Evolutionary conservation across 2,888 invertebrate species (phyloP).

Genomic region (Clistopyga incitator): DNA sequence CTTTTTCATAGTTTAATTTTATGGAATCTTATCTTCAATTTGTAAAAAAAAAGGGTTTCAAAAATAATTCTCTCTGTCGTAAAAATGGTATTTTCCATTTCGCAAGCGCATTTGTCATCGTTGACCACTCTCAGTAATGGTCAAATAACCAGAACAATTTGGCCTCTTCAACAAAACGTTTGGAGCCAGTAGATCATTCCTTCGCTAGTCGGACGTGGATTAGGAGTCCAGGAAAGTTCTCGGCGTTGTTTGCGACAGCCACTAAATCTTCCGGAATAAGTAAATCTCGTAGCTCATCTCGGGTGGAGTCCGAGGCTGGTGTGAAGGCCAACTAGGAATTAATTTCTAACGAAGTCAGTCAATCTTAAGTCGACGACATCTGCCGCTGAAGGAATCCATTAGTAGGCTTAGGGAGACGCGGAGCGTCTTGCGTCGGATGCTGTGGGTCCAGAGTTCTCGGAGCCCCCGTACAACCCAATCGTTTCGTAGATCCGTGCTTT

Average conservation of each 20-base stretch:
- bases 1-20: too few relatives aligned
- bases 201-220: slow-evolving; percentile 38
- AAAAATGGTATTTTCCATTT: too few relatives aligned
- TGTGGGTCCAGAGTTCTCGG: slow-evolving; percentile 27
- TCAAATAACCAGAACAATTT: neutral
- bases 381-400: slow-evolving; percentile 83
- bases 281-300: slow-evolving; percentile 32
- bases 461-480: slow-evolving; percentile 58
- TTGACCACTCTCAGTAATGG: neutral
- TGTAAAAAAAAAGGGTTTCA: too few relatives aligned
- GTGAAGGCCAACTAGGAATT: slow-evolving; percentile 73
- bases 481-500: slow-evolving; percentile 77
- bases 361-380: slow-evolving; percentile 81
- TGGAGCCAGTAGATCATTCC: slow-evolving; percentile 49
- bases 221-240: slow-evolving; percentile 43
- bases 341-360: slow-evolving; percentile 79
- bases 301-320: neutral
- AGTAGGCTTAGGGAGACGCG: slow-evolving; percentile 75
- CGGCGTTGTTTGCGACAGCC: slow-evolving; percentile 63
- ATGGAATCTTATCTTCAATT: too few relatives aligned
- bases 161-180: slow-evolving; percentile 31
- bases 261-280: slow-evolving; percentile 60
- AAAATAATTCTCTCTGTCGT: too few relatives aligned
- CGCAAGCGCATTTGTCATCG: neutral
- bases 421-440: slow-evolving; percentile 72